These are phyloP conservation scores for Condylura cristata DNA, from an alignment of 2,113 vertebrate species.

Conservation along the genomic window DNA sequence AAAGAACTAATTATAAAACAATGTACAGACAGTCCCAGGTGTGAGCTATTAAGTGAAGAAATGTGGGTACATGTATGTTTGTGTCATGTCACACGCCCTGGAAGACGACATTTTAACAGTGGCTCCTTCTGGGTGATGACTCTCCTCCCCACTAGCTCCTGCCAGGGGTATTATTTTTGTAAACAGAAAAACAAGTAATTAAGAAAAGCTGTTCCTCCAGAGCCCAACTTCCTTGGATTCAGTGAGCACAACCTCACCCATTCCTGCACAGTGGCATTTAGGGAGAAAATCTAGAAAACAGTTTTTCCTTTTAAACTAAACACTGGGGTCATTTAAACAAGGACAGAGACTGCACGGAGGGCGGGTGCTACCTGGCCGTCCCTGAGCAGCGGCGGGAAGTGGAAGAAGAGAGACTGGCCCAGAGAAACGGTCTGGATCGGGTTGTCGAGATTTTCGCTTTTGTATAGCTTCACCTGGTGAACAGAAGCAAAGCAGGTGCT, in stretches of 20 bases:
- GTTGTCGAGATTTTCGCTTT: constrained; percentile 96
- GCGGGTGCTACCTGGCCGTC: constrained; percentile 93
- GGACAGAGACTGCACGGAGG: background rate
- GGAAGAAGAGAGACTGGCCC: constrained; percentile 97
- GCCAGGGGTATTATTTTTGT: background rate
- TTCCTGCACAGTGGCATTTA: background rate
- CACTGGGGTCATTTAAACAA: fast-evolving
- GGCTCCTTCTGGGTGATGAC: background rate
- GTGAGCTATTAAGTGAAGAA: background rate
- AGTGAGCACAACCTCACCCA: background rate
- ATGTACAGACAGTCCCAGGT: background rate
- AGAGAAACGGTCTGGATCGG: constrained; percentile 96
- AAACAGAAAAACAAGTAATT: background rate
- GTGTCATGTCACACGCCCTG: background rate
- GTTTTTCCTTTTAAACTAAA: background rate
- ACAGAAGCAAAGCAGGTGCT: constrained; percentile 7
- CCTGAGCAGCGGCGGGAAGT: constrained; percentile 94
- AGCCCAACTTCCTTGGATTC: background rate
- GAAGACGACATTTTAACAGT: background rate
- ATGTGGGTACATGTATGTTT: background rate
- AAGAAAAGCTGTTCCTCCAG: background rate
- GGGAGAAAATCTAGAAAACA: background rate
- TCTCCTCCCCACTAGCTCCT: background rate
- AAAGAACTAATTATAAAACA: background rate
- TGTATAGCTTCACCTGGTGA: constrained; percentile 95